A percentile compares a stretch with the other conserved stretches of the same genome.
phyloP scores from a whole-genome alignment of 92 coral and sea anemone genomes.

The Epizoanthus illoricatus region DNA sequence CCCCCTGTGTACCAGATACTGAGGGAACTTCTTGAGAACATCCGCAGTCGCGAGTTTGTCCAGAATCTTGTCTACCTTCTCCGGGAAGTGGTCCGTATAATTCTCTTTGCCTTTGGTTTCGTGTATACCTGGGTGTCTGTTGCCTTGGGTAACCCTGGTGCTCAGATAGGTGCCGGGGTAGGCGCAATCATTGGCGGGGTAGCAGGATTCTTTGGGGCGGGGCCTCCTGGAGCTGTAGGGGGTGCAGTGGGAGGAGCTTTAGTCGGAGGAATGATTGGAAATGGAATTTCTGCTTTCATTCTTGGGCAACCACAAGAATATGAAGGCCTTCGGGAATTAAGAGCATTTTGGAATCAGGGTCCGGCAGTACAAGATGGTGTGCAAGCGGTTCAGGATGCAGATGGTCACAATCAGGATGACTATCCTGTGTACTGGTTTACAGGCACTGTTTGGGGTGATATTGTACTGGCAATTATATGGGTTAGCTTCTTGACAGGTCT shows the following conservation, averaged over 20 bases:
- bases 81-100: conserved; percentile 49
- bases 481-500: neutral
- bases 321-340: neutral
- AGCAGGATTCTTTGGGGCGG: conserved; percentile 7
- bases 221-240: neutral
- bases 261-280: conserved; percentile 14
- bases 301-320: neutral
- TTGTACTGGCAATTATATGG: neutral
- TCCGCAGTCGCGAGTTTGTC: conserved; percentile 6
- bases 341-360: neutral
- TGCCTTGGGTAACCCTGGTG: conserved; percentile 63
- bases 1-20: conserved; percentile 44
- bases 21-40: conserved; percentile 37
- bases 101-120: conserved; percentile 78
- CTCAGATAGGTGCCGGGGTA: conserved; percentile 23
- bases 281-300: neutral
- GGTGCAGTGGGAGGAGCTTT: neutral
- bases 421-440: too few relatives aligned
- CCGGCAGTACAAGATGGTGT: neutral
- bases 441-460: too few relatives aligned
- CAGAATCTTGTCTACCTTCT: conserved; percentile 46
- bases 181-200: neutral
- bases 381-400: too few relatives aligned
- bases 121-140: conserved; percentile 72
- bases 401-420: too few relatives aligned